phyloP scores from a whole-genome alignment of 2,888 invertebrate genomes.

The Noctua fimbriata region DNA sequence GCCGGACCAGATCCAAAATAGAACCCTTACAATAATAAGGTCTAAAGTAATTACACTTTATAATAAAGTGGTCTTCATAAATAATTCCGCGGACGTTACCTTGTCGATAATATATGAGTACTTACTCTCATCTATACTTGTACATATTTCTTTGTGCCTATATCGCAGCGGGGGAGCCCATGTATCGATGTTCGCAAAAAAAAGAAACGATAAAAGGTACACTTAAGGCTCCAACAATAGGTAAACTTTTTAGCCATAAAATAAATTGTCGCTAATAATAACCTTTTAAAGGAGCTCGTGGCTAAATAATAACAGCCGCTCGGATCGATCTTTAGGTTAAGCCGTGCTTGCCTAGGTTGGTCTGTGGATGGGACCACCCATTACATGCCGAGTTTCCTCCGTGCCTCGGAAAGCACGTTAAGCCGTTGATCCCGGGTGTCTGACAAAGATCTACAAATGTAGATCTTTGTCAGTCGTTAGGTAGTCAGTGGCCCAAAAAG shows the following conservation, averaged over 20 bases:
- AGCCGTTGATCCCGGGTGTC: no score
- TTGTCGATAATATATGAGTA: conserved; percentile 56
- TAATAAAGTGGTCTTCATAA: conserved; percentile 44
- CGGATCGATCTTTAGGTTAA: no score
- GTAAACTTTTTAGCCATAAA: conserved; percentile 41
- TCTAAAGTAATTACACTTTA: conserved; percentile 36
- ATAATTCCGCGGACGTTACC: conserved; percentile 42
- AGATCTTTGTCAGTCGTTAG: no score
- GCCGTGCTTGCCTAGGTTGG: no score
- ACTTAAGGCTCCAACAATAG: conserved; percentile 46
- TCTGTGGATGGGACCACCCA: no score
- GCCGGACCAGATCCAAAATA: background rate
- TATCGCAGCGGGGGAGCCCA: conserved; percentile 45
- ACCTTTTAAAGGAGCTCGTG: no score
- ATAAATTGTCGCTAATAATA: conserved; percentile 38
- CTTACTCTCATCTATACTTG: conserved; percentile 37
- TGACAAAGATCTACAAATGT: no score
- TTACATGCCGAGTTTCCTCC: no score
- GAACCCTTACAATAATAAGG: background rate
- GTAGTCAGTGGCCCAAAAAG: no score
- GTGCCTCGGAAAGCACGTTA: no score
- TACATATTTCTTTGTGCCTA: conserved; percentile 36
- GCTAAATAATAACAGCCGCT: no score
- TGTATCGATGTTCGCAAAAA: conserved; percentile 50
- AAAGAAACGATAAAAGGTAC: conserved; percentile 16